Percentiles rank a stretch among this genome's conserved stretches.
phyloP scores from a whole-genome alignment of 2,797 vertebrate species.

The Acrocephalus scirpaceus region DNA sequence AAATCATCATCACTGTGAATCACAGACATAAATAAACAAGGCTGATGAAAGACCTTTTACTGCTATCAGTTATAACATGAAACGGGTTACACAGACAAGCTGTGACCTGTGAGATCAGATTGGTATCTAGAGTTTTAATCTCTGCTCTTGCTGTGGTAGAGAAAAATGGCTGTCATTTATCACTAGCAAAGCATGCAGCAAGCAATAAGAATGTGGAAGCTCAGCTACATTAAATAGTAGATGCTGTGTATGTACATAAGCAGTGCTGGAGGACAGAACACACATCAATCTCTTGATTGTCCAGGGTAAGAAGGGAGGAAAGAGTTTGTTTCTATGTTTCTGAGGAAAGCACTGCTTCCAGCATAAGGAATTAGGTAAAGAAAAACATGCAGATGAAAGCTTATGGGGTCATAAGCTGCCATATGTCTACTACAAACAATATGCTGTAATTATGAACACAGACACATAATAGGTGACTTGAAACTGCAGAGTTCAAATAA shows the following conservation, averaged over 20 bases:
- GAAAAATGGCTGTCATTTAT: constrained; percentile 19
- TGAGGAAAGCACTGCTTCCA: background rate
- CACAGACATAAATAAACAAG: constrained; percentile 42
- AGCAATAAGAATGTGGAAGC: background rate
- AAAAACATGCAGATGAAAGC: background rate
- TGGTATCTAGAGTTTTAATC: constrained; percentile 22
- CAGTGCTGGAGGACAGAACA: background rate
- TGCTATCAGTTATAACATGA: constrained; percentile 31
- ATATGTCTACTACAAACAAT: background rate
- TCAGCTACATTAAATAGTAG: background rate
- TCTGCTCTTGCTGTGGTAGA: constrained; percentile 8
- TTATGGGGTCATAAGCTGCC: background rate
- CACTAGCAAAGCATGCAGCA: constrained; percentile 7
- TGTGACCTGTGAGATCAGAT: constrained; percentile 49
- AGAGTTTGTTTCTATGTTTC: background rate
- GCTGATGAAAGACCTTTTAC: constrained; percentile 35
- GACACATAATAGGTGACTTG: background rate
- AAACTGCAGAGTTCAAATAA: constrained; percentile 12
- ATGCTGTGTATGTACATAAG: background rate
- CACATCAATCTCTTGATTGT: background rate
- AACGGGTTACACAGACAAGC: background rate
- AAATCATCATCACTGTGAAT: constrained; percentile 31
- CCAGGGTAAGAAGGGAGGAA: background rate
- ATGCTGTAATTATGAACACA: background rate
- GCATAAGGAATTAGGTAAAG: background rate